Percentiles rank a stretch among this genome's conserved stretches.
Evolutionary conservation across 2,113 vertebrate species (phyloP).

Genomic region (Pachycephala philippinensis): DNA sequence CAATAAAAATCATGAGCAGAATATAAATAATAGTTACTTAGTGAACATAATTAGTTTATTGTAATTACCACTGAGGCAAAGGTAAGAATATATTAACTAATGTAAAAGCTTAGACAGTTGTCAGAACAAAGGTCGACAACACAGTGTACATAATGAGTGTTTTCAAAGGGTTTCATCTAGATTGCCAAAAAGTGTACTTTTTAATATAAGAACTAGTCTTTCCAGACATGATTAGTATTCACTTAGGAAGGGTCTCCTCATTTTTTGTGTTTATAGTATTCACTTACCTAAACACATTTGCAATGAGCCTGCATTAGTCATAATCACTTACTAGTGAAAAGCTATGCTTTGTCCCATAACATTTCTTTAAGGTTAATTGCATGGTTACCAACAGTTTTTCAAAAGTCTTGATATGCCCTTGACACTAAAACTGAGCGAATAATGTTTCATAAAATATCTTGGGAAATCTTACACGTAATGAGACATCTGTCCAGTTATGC

Average conservation of each 20-base stretch:
- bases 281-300: background rate
- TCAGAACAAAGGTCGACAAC: background rate
- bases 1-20: background rate
- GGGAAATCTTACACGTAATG: background rate
- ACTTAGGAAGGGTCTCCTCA: fast-evolving
- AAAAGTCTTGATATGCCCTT: background rate
- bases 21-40: background rate
- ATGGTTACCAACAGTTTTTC: background rate
- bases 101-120: background rate
- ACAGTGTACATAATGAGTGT: background rate
- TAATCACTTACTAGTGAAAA: background rate
- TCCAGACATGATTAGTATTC: background rate
- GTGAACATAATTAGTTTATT: background rate
- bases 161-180: background rate
- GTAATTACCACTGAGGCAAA: background rate
- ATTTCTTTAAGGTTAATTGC: background rate
- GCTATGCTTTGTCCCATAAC: background rate
- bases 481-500: background rate
- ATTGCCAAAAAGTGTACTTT: background rate
- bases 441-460: background rate
- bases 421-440: background rate
- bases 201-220: background rate
- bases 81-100: background rate
- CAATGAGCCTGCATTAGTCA: background rate
- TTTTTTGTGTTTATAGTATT: background rate